phyloP scores from a whole-genome alignment of 2,888 invertebrate genomes.

The Stenodera caucasica region DNA sequence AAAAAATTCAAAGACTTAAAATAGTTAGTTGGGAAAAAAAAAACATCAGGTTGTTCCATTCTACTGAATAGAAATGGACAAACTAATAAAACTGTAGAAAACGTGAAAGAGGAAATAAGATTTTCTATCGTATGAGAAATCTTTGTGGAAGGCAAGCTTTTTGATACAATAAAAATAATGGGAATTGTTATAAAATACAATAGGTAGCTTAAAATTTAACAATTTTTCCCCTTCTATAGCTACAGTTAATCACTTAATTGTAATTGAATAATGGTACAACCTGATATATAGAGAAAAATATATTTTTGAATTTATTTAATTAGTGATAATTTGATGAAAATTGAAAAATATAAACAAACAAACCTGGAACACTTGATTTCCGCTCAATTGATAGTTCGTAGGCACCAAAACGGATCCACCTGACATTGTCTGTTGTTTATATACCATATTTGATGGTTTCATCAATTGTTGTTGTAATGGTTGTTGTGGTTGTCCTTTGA shows the following conservation, averaged over 20 bases:
- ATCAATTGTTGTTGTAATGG: slow-evolving; percentile 27
- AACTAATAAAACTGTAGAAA: no score
- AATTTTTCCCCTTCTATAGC: no score
- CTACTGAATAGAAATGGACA: background rate
- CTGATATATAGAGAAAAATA: slow-evolving; percentile 5
- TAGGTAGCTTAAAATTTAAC: no score
- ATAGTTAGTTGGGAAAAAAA: background rate
- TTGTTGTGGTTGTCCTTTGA: slow-evolving; percentile 35
- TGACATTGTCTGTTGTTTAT: slow-evolving; percentile 64
- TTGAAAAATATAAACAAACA: slow-evolving; percentile 55
- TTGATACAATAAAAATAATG: no score
- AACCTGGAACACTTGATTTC: slow-evolving; percentile 68
- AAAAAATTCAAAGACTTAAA: background rate
- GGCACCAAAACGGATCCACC: slow-evolving; percentile 61
- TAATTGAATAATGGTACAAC: background rate
- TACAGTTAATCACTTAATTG: no score
- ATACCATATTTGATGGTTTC: slow-evolving; percentile 64
- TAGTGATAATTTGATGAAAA: background rate
- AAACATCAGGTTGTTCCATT: background rate
- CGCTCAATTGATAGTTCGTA: slow-evolving; percentile 63
- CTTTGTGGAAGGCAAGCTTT: no score
- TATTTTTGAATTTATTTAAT: background rate
- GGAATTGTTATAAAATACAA: no score
- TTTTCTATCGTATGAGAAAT: no score
- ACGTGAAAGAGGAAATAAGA: no score